A percentile compares a stretch with the other conserved stretches of the same genome.
Evolutionary conservation across 2,888 invertebrate species (phyloP).

Genomic region (Caenorhabditis wallacei): DNA sequence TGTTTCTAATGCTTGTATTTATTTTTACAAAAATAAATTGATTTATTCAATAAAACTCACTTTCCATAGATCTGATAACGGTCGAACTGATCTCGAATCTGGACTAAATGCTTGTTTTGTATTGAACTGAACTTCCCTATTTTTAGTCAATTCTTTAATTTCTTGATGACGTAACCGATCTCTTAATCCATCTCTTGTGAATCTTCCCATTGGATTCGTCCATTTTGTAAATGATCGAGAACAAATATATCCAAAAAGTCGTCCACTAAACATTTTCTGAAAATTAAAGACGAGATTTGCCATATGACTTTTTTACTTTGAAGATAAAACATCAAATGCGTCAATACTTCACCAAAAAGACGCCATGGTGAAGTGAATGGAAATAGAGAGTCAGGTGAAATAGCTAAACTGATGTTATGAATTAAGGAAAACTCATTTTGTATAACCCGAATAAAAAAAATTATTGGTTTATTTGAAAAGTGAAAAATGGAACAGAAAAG

Average conservation of each 20-base stretch:
- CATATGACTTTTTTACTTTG: not conserved
- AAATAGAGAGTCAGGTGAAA: too few relatives aligned
- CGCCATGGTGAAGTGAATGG: too few relatives aligned
- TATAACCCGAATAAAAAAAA: not conserved
- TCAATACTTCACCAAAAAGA: not conserved
- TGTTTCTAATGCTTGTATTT: too few relatives aligned
- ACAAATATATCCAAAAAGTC: slow-evolving; percentile 28
- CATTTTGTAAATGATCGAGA: slow-evolving; percentile 63
- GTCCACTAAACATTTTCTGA: slow-evolving; percentile 38
- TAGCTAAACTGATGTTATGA: too few relatives aligned
- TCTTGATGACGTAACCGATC: slow-evolving; percentile 67
- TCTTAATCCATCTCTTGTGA: slow-evolving; percentile 67
- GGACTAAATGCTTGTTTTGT: slow-evolving; percentile 19
- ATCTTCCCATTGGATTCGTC: slow-evolving; percentile 42
- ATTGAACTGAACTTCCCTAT: slow-evolving; percentile 17
- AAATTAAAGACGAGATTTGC: not conserved
- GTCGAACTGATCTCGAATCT: slow-evolving; percentile 52
- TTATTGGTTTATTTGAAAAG: not conserved
- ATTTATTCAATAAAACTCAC: slow-evolving; percentile 9
- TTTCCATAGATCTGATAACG: slow-evolving; percentile 48
- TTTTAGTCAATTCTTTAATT: slow-evolving; percentile 63
- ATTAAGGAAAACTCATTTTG: too few relatives aligned
- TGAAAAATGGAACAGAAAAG: not conserved
- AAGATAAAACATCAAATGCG: not conserved
- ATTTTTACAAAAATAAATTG: too few relatives aligned